A percentile compares a stretch with the other conserved stretches of the same genome.
Conservation (phyloP, 2,888 invertebrate species). For the Calameuta filiformis region DNA sequence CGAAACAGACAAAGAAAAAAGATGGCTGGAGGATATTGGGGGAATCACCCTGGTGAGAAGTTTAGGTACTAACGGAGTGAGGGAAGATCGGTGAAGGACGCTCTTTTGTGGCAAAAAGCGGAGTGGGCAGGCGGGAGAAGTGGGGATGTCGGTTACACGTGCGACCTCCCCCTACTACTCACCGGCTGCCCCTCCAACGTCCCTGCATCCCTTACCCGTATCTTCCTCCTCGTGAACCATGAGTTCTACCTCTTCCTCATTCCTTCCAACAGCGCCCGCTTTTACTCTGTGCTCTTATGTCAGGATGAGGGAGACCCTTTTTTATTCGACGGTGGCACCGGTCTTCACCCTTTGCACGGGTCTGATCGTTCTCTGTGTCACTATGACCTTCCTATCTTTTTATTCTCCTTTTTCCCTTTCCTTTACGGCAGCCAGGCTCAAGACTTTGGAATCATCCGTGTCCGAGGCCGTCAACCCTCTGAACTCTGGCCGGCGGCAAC, state of each 20-base stretch:
- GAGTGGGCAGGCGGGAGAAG: conserved; percentile 10
- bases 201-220: not conserved
- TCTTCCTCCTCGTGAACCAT: not conserved
- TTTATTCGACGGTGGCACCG: not conserved
- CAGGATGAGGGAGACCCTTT: not conserved
- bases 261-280: not conserved
- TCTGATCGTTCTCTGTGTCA: conserved; percentile 7
- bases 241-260: not conserved
- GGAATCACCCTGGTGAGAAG: conserved; percentile 4
- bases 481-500: not conserved
- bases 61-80: conserved; percentile 21
- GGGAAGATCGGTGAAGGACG: conserved; percentile 41
- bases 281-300: not conserved
- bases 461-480: conserved; percentile 6
- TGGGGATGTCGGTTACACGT: conserved; percentile 39
- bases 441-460: not conserved
- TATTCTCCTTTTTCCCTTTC: not conserved
- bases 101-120: conserved; percentile 33
- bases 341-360: not conserved
- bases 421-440: not conserved
- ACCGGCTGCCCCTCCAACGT: not conserved
- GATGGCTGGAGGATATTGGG: not conserved
- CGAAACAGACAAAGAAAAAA: not conserved
- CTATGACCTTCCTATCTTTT: not conserved
- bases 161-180: conserved; percentile 25